A percentile compares a stretch with the other conserved stretches of the same genome.
These are phyloP conservation scores for Pimephales promelas DNA, from an alignment of 2,113 vertebrate genomes.

Conservation along the genomic window DNA sequence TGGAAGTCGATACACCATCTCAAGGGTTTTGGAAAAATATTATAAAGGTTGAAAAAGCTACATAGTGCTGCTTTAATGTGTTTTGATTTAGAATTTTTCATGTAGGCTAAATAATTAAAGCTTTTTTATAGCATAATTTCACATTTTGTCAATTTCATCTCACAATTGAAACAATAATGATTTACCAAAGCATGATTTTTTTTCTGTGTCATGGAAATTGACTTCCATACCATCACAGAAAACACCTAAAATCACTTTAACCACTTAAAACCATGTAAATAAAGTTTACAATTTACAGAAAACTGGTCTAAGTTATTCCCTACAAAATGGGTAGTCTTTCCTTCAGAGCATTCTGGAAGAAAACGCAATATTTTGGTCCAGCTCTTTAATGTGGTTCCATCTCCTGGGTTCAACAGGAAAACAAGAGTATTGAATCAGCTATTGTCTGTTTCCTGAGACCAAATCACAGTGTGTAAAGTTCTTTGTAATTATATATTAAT, in stretches of 20 bases:
- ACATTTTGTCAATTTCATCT: background rate
- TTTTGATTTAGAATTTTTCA: background rate
- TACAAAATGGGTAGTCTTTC: background rate
- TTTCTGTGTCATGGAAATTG: background rate
- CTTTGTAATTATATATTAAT: conserved; percentile 19
- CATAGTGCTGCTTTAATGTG: no score
- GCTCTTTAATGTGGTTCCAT: background rate
- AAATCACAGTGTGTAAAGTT: conserved; percentile 7
- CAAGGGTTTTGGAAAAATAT: no score
- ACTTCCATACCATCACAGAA: background rate
- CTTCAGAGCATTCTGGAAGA: background rate
- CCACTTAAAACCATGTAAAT: background rate
- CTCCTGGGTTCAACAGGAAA: conserved; percentile 4
- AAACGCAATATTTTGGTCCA: background rate
- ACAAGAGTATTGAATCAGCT: conserved; percentile 6
- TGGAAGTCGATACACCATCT: no score
- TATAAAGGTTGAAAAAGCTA: no score
- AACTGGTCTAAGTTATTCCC: background rate
- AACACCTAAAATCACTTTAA: no score
- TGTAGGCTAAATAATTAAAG: background rate
- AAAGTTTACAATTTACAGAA: background rate
- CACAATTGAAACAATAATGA: background rate
- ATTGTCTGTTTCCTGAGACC: background rate
- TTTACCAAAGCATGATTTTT: background rate
- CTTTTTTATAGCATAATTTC: background rate